Evolutionary conservation across 2,888 invertebrate genomes (phyloP).

Genomic region (Choreutis nemorana): DNA sequence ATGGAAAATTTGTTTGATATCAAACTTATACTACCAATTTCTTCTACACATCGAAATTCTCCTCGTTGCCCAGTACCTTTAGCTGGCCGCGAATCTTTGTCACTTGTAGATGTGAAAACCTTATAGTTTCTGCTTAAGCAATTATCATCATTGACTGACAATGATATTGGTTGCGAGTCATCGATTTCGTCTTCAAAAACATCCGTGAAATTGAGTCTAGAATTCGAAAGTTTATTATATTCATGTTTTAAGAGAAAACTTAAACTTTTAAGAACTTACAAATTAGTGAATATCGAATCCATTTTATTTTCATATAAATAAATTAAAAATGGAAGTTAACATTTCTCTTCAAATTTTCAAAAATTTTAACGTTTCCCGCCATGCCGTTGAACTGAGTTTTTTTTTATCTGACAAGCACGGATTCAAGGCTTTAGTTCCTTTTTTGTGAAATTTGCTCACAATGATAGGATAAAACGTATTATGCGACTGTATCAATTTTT

Average conservation of each 20-base stretch:
- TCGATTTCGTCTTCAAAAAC: slow-evolving; percentile 28
- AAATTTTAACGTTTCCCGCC: slow-evolving; percentile 5
- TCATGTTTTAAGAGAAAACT: too few species aligned
- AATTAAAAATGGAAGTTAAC: too few species aligned
- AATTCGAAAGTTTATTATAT: too few species aligned
- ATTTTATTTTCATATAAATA: too few species aligned
- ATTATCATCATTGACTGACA: slow-evolving; percentile 12
- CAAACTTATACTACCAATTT: slow-evolving; percentile 31
- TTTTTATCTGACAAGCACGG: too few species aligned
- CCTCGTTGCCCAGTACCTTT: slow-evolving; percentile 41
- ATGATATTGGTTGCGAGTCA: slow-evolving; percentile 44
- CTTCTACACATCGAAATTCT: slow-evolving; percentile 41
- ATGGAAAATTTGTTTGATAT: background rate
- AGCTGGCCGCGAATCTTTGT: slow-evolving; percentile 26
- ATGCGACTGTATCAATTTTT: too few species aligned
- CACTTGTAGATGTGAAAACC: slow-evolving; percentile 5
- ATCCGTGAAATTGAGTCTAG: slow-evolving; percentile 43
- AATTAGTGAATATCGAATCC: too few species aligned
- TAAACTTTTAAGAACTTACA: slow-evolving; percentile 3
- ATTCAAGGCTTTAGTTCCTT: too few species aligned
- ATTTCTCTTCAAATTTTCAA: slow-evolving; percentile 6
- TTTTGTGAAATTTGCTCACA: too few species aligned
- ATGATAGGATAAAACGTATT: too few species aligned
- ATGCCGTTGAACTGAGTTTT: too few species aligned
- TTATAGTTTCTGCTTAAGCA: slow-evolving; percentile 4